These are phyloP conservation scores for Pomatostomus ruficeps DNA, from an alignment of 2,113 vertebrate genomes.

Conservation along the genomic window DNA sequence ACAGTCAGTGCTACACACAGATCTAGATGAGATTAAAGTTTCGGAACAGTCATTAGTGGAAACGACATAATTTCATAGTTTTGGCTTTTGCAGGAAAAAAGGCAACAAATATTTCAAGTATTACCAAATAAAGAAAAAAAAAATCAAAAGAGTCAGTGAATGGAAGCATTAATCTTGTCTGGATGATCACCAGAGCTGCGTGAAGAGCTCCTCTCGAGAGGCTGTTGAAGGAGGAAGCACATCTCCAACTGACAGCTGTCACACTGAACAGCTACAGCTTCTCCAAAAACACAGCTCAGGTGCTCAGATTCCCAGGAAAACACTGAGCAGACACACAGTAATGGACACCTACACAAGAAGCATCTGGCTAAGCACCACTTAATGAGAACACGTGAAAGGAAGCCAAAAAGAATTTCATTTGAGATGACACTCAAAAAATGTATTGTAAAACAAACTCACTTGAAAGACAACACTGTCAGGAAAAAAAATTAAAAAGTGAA, in stretches of 20 bases:
- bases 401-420: background rate
- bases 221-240: background rate
- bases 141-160: background rate
- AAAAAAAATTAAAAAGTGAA: background rate
- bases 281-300: background rate
- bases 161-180: background rate
- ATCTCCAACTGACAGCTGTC: background rate
- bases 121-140: background rate
- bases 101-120: background rate
- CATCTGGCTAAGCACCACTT: background rate
- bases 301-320: background rate
- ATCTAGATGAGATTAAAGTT: background rate
- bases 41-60: background rate
- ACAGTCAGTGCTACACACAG: background rate
- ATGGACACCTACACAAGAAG: background rate
- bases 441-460: background rate
- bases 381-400: background rate
- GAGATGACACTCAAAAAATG: background rate
- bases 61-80: background rate
- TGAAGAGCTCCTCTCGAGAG: background rate
- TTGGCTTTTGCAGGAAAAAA: background rate
- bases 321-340: background rate
- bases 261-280: background rate
- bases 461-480: background rate
- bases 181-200: background rate